These are phyloP conservation scores for Clusia tigrina DNA, from an alignment of 2,888 invertebrate genomes.

Conservation along the genomic window DNA sequence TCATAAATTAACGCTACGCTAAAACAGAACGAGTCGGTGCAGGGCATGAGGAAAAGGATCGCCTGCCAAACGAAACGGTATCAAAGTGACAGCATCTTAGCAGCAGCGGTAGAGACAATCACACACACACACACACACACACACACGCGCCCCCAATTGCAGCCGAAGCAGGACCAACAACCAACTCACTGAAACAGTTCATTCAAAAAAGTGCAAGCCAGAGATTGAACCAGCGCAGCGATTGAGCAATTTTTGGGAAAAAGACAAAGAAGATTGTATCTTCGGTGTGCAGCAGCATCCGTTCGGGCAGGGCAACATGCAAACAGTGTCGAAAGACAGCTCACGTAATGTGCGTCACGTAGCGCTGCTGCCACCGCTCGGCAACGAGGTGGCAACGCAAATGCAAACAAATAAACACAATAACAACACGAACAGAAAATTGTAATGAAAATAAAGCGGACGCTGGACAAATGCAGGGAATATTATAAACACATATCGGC, in stretches of 20 bases:
- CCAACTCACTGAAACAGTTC: background rate
- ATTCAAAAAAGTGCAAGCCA: background rate
- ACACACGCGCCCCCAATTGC: background rate
- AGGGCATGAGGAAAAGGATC: background rate
- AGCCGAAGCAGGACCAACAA: too few relatives aligned
- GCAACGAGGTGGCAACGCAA: background rate
- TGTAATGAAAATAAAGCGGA: background rate
- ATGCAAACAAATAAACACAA: background rate
- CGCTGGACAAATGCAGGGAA: background rate
- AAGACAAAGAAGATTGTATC: background rate
- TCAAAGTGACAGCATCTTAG: background rate
- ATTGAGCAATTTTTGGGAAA: background rate
- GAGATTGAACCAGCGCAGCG: background rate
- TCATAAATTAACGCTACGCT: slow-evolving; percentile 46
- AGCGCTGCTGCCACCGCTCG: background rate
- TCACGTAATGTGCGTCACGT: background rate
- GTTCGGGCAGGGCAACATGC: background rate
- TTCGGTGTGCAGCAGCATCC: background rate
- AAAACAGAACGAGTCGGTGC: background rate
- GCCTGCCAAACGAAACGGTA: background rate
- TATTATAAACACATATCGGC: too few relatives aligned
- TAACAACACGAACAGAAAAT: background rate
- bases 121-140: background rate
- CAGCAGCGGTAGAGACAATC: background rate
- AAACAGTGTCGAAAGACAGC: background rate